Percentiles rank a stretch among this genome's conserved stretches.
phyloP scores from a whole-genome alignment of 2,888 invertebrate genomes.

The Lydus trimaculatus region DNA sequence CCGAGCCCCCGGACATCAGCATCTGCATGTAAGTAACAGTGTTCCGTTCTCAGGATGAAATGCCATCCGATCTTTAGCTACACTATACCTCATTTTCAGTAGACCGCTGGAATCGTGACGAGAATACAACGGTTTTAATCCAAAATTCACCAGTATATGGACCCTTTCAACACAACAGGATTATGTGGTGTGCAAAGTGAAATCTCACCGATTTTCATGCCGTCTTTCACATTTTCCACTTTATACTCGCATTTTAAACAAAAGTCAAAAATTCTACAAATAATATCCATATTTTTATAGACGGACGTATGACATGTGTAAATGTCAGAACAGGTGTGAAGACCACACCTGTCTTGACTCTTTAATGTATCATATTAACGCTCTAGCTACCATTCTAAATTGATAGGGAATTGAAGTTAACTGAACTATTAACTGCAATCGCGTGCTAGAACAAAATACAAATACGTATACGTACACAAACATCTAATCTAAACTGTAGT shows the following conservation, averaged over 20 bases:
- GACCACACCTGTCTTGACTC: conserved; percentile 44
- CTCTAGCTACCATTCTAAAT: neutral
- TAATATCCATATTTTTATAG: neutral
- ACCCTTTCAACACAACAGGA: conserved; percentile 35
- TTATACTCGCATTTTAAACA: neutral
- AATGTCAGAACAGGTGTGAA: conserved; percentile 50
- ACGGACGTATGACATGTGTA: conserved; percentile 43
- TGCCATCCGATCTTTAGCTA: conserved; percentile 39
- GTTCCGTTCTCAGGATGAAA: conserved; percentile 49
- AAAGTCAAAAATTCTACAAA: neutral
- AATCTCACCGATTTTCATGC: neutral
- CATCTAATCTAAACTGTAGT: too few species aligned
- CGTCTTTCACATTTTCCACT: neutral
- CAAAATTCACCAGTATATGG: conserved; percentile 32
- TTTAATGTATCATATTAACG: conserved; percentile 17
- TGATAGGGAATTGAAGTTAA: neutral
- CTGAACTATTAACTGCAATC: neutral
- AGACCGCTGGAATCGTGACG: conserved; percentile 34
- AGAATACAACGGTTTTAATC: conserved; percentile 33
- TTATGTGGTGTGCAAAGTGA: conserved; percentile 26
- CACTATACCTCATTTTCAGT: conserved; percentile 26
- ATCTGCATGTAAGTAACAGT: conserved; percentile 55
- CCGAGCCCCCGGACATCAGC: conserved; percentile 50
- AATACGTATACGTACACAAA: neutral
- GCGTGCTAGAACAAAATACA: neutral